Evolutionary conservation across 2,888 invertebrate species (phyloP).

Genomic region (Andrena marginata): DNA sequence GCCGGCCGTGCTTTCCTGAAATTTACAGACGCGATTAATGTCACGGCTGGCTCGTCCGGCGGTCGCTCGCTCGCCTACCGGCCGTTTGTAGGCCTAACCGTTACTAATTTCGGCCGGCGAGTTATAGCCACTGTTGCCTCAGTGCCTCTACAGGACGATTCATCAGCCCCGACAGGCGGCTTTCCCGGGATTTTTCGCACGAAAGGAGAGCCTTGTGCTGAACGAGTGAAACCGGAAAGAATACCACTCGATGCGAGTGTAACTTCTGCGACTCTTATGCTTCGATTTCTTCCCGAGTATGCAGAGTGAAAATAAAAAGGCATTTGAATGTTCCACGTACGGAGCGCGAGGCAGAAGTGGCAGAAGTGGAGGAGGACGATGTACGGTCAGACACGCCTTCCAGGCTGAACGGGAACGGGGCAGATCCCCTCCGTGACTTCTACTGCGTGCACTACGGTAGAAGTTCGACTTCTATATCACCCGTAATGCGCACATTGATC

Average conservation of each 20-base stretch:
- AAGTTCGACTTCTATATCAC: too few species aligned
- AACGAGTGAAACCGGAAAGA: not conserved
- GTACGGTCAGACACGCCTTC: not conserved
- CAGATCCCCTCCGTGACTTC: not conserved
- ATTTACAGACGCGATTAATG: slow-evolving; percentile 79
- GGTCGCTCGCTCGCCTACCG: slow-evolving; percentile 58
- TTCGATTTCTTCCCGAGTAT: not conserved
- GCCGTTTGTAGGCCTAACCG: slow-evolving; percentile 77
- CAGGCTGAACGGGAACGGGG: not conserved
- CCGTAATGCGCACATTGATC: not conserved
- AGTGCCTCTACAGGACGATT: slow-evolving; percentile 1
- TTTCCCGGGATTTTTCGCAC: not conserved
- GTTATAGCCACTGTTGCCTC: slow-evolving; percentile 76
- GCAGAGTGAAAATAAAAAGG: not conserved
- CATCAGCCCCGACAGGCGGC: not conserved
- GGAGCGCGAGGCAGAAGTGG: not conserved
- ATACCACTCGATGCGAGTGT: not conserved
- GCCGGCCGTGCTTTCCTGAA: slow-evolving; percentile 70
- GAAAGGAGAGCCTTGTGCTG: not conserved
- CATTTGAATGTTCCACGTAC: too few species aligned
- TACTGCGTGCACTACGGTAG: not conserved
- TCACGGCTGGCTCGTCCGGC: slow-evolving; percentile 73
- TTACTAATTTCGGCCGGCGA: slow-evolving; percentile 80
- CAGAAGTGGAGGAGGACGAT: not conserved
- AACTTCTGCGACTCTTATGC: too few species aligned